Evolutionary conservation across 1,140 invertebrate genomes (phyloP), one percentile per base, ranked within the genome.

Genomic region (Drosophila sulfurigaster): DNA sequence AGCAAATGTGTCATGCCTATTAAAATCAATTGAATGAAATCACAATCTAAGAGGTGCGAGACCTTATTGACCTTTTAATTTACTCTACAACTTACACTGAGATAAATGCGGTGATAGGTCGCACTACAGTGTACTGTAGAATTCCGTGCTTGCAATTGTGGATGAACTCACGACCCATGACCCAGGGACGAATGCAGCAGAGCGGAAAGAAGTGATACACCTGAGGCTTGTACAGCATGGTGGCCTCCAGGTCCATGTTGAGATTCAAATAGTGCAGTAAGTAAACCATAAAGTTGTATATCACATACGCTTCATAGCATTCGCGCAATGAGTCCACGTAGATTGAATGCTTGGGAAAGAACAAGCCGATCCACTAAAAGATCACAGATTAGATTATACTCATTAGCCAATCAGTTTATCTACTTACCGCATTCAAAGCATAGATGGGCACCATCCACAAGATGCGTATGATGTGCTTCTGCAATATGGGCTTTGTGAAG

Each of bases 401-500:
- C 16, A 52, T 64, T 75, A 48, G 32, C 20, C 20, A 8, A 11
- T 28, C 11, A 38, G 13, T 5, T 85, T 78, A 67, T 77, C 69
- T 65, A 91, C 96, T 96, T 95, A 97, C 96, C 75, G 98, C 97
- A 95, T 99, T 98, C 8, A 98, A 92, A 38, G 98, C 97, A 95
- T 99, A 99, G 83, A 99, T 98, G 76, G 98, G 98, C 56, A 99
- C 98, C 98, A 99, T 99, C 98, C 98, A 99, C 80, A 99, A 92
- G 93, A 99, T 98, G 91, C 98, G 97, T 93, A 98, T 98, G 65
- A 99, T 98, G 93, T 98, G 96, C 93, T 98, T 98, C 68, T 99
- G 98, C 71, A 99, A 93, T 89, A 95, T 96, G 20, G 98, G 98
- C 91, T 98, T 97, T 0, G 96, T 98, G 85, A 98, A 99, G 93